Base-by-base conservation (phyloP, 1,140 invertebrate genomes). In the Trichoplusia ni region DNA sequence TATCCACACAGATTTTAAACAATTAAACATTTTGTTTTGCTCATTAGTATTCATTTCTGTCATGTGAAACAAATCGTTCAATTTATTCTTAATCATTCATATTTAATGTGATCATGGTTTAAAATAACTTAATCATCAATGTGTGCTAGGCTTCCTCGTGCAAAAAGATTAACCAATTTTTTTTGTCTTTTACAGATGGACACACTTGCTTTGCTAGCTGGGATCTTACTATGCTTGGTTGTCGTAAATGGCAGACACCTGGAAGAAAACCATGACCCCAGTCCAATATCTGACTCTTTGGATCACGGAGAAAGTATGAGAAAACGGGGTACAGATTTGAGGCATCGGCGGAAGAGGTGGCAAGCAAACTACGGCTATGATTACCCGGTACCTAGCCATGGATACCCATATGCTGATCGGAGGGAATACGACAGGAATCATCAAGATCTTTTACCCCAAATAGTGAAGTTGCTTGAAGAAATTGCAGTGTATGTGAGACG, bases 381-480 rank as follows among this genome's bases (percentile, higher is more conserved):
- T 37, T 71, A 76, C 37, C 61, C 51, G 14, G 7, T 31, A 0
- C 63, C 69, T n/a, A 6, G 66, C 73, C 13, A 35, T 40, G 9
- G 54, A 33, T 53, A 16, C 53, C 14, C 76, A 71, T 76, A 77
- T 49, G 69, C 53, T 7, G 46, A 72, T 2, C 66, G 72, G 64
- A 75, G 67, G 42, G 69, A 79, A 5, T 69, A 71, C 8, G 63
- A 69, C 13, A 56, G 70, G 1, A 69, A 70, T 31, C 70, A 77
- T 37, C 77, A 85, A 38, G 82, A 86, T 5, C 27, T 73, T 8
- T 31, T 81, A 1, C 42, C 59, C 2, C 69, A 77, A 44, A 84
- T 88, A 29, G 63, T 72, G 0, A 77, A 65, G 21, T 35, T 76
- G 31, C 61, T 88, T 29, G 79, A 86, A 9, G 85, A 88, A 38